phyloP scores from a whole-genome alignment of 2,797 vertebrate species.

The Simalia tracyae region DNA sequence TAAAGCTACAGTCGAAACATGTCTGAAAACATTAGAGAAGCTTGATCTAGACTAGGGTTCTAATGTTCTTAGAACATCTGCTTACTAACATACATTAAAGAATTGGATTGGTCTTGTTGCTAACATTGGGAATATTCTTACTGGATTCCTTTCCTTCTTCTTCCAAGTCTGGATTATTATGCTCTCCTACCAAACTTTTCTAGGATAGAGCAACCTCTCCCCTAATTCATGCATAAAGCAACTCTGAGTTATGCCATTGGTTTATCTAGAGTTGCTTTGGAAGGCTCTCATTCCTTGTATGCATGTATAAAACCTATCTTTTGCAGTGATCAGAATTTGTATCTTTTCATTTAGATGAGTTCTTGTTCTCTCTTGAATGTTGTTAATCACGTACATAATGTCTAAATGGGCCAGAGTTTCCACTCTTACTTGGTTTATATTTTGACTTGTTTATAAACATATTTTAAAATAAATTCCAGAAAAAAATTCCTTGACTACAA shows the following conservation, averaged over 20 bases:
- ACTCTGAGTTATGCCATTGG: background rate
- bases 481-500: background rate
- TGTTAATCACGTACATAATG: background rate
- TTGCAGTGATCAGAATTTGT: background rate
- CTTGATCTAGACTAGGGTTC: background rate
- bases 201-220: background rate
- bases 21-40: background rate
- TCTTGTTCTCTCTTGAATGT: constrained; percentile 3
- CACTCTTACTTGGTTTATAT: background rate
- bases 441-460: background rate
- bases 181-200: too few species aligned
- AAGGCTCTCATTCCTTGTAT: too few species aligned
- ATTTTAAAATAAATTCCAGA: background rate
- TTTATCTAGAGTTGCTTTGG: background rate
- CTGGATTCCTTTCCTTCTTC: constrained; percentile 1
- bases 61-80: background rate
- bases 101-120: background rate
- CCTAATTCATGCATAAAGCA: background rate
- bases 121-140: background rate
- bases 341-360: background rate
- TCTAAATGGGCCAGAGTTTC: background rate
- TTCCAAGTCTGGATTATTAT: background rate
- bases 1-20: background rate
- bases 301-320: background rate
- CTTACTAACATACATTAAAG: background rate